Evolutionary conservation across 2,797 vertebrate species (phyloP), one percentile per base, ranked within the genome.

Genomic region (Miichthys miiuy): DNA sequence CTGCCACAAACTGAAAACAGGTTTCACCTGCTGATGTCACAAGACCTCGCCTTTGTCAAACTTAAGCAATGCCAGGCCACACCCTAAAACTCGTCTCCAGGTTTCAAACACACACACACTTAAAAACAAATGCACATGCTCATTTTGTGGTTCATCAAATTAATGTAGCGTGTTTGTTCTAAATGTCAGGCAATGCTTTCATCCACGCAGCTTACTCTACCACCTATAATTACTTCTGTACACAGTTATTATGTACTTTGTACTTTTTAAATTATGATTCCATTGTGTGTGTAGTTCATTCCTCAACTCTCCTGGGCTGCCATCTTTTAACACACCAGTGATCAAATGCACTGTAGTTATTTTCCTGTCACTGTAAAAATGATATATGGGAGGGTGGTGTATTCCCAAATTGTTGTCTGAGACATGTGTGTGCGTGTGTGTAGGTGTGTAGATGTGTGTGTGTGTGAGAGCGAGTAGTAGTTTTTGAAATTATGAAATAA

Each of bases 11-110:
- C 83, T 54, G 71, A 88, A 90, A 93, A 91, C 92, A 79, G 82
- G 92, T 93, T 93, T 89, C 90, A 90, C 91, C 89, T 93, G 92
- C 81, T 89, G 79, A 94, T 88, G 87, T 91, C 92, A 88, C 66
- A 41, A 69, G 68, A 72, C 89, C 87, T 88, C 77, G 72, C 87
- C 87, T 87, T 84, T 65, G 27, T 86, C 67, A 79, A 74, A 72
- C 82, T 86, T 88, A 21, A 82, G 82, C 88, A 91, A 91, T 55
- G 20, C 38, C 50, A 58, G 11, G 69, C 67, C 87, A 87, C 90
- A 86, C 92, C 91, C 68, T 58, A 47, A n/a, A 78, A 72, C 76
- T 54, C 48, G 57, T 76, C 79, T 87, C 76, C 72, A 75, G 66
- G 85, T 77, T 58, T 41, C 56, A 16, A 48, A 66, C 64, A 57